phyloP scores from a whole-genome alignment of 2,113 vertebrate genomes.

The Gopherus evgoodei region DNA sequence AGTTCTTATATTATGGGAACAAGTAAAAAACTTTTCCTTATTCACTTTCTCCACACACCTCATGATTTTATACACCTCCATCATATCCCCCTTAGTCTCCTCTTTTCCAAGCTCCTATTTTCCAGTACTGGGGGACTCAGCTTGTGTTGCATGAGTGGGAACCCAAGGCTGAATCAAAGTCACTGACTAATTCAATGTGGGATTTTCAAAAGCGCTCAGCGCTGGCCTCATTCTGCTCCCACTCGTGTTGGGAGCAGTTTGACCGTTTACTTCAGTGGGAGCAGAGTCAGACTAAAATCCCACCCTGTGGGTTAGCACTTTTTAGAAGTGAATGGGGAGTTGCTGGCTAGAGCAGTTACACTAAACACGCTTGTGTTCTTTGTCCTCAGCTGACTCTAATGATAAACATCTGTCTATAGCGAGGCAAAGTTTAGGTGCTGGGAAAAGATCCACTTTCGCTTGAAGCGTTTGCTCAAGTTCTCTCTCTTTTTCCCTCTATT shows the following conservation, averaged over 20 bases:
- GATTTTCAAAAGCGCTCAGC: slow-evolving; percentile 8
- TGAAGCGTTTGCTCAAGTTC: slow-evolving; percentile 14
- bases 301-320: background rate
- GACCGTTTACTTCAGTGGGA: background rate
- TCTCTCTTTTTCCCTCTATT: slow-evolving; percentile 1
- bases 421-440: background rate
- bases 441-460: background rate
- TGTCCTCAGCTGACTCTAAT: background rate
- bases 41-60: no score
- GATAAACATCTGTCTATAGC: slow-evolving; percentile 8
- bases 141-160: background rate
- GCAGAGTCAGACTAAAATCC: background rate
- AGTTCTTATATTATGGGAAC: no score
- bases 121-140: background rate
- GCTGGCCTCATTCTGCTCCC: background rate
- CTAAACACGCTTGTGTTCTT: background rate
- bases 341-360: background rate
- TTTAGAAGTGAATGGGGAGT: background rate
- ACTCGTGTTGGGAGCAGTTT: background rate
- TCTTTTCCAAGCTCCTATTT: no score
- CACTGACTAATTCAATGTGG: background rate
- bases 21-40: no score
- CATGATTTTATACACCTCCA: no score
- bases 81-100: no score
- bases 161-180: background rate